Evolutionary conservation across 2,888 invertebrate genomes (phyloP).

Genomic region (Pinctada fucata): DNA sequence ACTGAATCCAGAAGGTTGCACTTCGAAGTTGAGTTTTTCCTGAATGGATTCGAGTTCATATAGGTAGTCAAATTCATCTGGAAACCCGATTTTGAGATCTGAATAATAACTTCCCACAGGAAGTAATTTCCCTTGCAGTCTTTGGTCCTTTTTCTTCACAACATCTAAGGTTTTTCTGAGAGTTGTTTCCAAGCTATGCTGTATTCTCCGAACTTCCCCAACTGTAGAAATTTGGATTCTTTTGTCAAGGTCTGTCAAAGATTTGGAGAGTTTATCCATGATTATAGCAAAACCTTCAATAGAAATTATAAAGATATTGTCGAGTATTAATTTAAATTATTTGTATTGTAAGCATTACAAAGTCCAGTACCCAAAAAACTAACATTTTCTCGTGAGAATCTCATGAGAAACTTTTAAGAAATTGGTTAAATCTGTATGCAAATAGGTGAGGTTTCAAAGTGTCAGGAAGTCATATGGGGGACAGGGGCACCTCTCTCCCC

Average conservation of each 20-base stretch:
- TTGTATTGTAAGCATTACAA: too few relatives aligned
- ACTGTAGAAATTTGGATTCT: not conserved
- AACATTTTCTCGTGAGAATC: too few relatives aligned
- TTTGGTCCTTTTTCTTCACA: not conserved
- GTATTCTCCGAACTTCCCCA: slow-evolving; percentile 10
- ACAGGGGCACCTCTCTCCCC: too few relatives aligned
- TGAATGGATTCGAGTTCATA: slow-evolving; percentile 11
- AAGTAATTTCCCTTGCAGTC: slow-evolving; percentile 5
- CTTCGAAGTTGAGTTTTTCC: not conserved
- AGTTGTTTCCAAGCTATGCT: not conserved
- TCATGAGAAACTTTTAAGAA: too few relatives aligned
- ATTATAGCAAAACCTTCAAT: too few relatives aligned
- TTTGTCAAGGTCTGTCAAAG: not conserved
- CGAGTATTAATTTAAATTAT: too few relatives aligned
- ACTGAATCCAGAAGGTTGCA: slow-evolving; percentile 13
- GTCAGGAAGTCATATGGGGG: too few relatives aligned
- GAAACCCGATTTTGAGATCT: slow-evolving; percentile 10
- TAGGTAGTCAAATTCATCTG: slow-evolving; percentile 20
- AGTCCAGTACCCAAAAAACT: too few relatives aligned
- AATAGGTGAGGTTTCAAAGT: too few relatives aligned
- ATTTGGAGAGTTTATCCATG: not conserved
- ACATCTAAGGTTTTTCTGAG: slow-evolving; percentile 1
- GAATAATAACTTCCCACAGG: slow-evolving; percentile 16
- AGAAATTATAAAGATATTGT: too few relatives aligned
- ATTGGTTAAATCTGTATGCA: too few relatives aligned